Conservation (phyloP, 2,888 invertebrate species). For the Hirtodrosophila confusa region DNA sequence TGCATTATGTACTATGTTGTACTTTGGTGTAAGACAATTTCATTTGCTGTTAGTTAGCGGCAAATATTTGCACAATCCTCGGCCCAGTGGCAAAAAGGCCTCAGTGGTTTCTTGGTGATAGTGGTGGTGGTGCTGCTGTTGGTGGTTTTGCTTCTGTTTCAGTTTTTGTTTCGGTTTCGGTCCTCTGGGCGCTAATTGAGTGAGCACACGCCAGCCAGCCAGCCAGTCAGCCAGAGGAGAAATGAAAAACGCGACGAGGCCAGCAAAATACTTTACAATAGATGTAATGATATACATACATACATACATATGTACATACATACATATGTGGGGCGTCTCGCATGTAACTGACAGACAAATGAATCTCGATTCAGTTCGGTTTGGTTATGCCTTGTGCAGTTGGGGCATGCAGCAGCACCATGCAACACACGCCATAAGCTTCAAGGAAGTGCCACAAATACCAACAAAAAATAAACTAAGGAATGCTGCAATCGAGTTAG, state of each 20-base stretch:
- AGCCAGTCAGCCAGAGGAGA: slow-evolving; percentile 64
- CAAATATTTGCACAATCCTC: slow-evolving; percentile 76
- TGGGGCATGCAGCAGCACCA: slow-evolving; percentile 62
- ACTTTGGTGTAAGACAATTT: slow-evolving; percentile 66
- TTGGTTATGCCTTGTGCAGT: slow-evolving; percentile 54
- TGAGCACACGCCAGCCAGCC: slow-evolving; percentile 74
- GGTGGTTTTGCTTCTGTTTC: slow-evolving; percentile 39
- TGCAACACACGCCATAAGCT: slow-evolving; percentile 68
- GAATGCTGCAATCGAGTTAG: slow-evolving; percentile 4
- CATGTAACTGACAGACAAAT: slow-evolving; percentile 33
- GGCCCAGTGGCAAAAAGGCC: slow-evolving; percentile 43
- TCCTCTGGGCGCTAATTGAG: slow-evolving; percentile 78
- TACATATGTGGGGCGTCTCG: slow-evolving; percentile 53
- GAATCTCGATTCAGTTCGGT: slow-evolving; percentile 11
- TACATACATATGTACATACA: slow-evolving; percentile 2
- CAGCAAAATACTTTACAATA: slow-evolving; percentile 51
- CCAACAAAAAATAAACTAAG: slow-evolving; percentile 11
- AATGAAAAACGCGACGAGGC: slow-evolving; percentile 77
- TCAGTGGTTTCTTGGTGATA: slow-evolving; percentile 1
- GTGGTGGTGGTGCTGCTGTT: slow-evolving; percentile 20
- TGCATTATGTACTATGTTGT: slow-evolving; percentile 13
- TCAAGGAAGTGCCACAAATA: slow-evolving; percentile 66
- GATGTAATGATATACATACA: slow-evolving; percentile 39
- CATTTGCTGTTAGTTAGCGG: slow-evolving; percentile 69
- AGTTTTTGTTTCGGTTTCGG: slow-evolving; percentile 61